Evolutionary conservation across 2,888 invertebrate species (phyloP).

Genomic region (Lochmaea capreae): DNA sequence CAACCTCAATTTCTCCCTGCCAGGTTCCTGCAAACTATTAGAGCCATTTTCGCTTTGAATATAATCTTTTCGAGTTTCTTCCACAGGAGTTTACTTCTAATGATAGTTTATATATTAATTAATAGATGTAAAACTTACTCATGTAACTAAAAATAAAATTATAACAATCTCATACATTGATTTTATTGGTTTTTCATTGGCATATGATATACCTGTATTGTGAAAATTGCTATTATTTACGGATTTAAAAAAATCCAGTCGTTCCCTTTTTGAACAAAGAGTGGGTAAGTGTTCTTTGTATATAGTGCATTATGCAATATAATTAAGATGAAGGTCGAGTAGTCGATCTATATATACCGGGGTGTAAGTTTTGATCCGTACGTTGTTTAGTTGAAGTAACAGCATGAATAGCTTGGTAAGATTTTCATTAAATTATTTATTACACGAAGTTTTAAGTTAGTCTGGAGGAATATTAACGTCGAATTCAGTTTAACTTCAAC

Average conservation of each 20-base stretch:
- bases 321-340: slow-evolving; percentile 45
- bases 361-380: slow-evolving; percentile 43
- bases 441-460: not conserved
- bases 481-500: not conserved
- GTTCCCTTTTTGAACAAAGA: not conserved
- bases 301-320: slow-evolving; percentile 7
- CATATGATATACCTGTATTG: not conserved
- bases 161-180: not conserved
- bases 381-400: slow-evolving; percentile 34
- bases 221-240: not conserved
- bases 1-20: too few species aligned
- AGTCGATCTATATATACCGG: slow-evolving; percentile 46
- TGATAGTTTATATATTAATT: too few species aligned
- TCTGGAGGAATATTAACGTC: too few species aligned
- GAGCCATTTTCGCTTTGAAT: too few species aligned
- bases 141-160: too few species aligned
- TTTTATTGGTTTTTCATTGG: not conserved
- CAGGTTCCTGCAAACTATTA: too few species aligned
- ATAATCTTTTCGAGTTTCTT: too few species aligned
- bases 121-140: too few species aligned
- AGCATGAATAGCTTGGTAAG: slow-evolving; percentile 32
- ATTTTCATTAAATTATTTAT: slow-evolving; percentile 11
- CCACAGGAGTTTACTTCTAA: too few species aligned
- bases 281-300: not conserved
- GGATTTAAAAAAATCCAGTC: not conserved